These are phyloP conservation scores for Galeruca laticollis DNA, from an alignment of 2,888 invertebrate species.

Conservation along the genomic window DNA sequence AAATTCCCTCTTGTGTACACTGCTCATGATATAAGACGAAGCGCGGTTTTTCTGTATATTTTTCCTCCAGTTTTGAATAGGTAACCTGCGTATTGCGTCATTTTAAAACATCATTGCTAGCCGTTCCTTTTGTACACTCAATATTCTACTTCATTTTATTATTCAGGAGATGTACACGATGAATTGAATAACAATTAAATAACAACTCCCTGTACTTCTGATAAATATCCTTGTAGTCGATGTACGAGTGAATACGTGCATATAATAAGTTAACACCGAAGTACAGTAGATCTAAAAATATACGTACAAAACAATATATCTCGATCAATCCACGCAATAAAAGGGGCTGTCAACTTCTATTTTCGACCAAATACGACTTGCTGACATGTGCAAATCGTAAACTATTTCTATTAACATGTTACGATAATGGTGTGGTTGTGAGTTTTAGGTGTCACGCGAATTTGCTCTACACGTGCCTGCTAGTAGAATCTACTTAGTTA, in stretches of 20 bases:
- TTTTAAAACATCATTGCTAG: too few relatives aligned
- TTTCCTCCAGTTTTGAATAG: too few relatives aligned
- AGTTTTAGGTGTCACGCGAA: conserved; percentile 16
- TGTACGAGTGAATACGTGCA: not conserved
- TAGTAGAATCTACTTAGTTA: not conserved
- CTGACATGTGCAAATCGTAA: conserved; percentile 23
- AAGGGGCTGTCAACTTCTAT: conserved; percentile 17
- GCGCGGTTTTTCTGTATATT: too few relatives aligned
- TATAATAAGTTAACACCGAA: not conserved
- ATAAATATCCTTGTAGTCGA: not conserved
- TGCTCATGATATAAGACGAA: too few relatives aligned
- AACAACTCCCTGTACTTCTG: not conserved
- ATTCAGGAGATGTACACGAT: too few relatives aligned
- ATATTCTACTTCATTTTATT: too few relatives aligned
- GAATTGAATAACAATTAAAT: not conserved
- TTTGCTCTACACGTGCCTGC: conserved; percentile 5
- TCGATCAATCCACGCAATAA: conserved; percentile 8
- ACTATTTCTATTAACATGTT: conserved; percentile 24
- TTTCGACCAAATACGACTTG: conserved; percentile 17
- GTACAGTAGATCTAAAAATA: conserved; percentile 11
- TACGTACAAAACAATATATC: conserved; percentile 12
- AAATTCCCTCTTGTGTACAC: too few relatives aligned
- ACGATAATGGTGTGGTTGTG: conserved; percentile 11
- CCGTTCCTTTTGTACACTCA: too few relatives aligned
- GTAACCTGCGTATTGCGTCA: too few relatives aligned